A percentile compares a stretch with the other conserved stretches of the same genome.
Conservation (phyloP, 2,888 invertebrate genomes). For the Dugesia japonica region DNA sequence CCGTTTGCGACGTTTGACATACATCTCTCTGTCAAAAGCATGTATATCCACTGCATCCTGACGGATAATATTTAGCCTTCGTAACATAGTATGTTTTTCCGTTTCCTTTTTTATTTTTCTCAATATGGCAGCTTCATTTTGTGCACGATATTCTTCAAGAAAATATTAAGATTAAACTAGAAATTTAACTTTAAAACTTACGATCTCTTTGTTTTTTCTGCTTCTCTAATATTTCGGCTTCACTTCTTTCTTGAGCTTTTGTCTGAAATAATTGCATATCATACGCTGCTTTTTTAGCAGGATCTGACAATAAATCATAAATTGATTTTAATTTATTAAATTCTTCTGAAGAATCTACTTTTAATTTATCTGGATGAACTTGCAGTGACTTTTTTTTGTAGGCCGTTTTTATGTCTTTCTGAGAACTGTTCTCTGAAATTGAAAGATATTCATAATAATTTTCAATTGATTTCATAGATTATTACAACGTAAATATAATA, state of each 20-base stretch:
- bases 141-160: neutral
- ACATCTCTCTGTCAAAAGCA: neutral
- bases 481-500: too few species aligned
- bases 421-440: neutral
- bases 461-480: neutral
- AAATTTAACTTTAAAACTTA: too few species aligned
- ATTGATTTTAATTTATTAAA: neutral
- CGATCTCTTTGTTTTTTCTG: neutral
- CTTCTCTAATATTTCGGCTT: neutral
- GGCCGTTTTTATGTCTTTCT: neutral
- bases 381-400: neutral
- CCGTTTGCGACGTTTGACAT: neutral
- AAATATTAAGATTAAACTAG: too few species aligned
- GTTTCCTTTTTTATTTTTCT: neutral
- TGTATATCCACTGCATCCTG: neutral
- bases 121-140: neutral
- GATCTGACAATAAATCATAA: neutral
- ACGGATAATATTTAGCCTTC: neutral
- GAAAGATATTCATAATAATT: neutral
- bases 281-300: neutral
- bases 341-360: neutral
- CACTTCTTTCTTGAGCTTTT: neutral
- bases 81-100: neutral
- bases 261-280: neutral
- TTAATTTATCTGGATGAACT: neutral